Conservation (phyloP, 1,140 invertebrate genomes). For the Danaus melanippus region DNA sequence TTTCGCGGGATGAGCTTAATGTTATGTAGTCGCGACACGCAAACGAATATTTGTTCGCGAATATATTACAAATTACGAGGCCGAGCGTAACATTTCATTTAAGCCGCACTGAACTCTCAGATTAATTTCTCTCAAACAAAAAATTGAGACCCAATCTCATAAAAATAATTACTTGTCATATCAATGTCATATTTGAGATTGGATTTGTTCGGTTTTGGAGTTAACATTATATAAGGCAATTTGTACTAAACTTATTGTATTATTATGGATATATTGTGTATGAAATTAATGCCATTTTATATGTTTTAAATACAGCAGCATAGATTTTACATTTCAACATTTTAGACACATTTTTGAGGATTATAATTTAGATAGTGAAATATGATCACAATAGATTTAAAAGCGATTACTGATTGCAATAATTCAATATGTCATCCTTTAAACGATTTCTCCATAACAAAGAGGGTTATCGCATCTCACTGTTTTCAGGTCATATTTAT, state of each 20-base stretch:
- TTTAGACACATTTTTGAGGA: too few relatives aligned
- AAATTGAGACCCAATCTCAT: constrained; percentile 17
- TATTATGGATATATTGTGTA: too few relatives aligned
- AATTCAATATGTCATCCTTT: constrained; percentile 2
- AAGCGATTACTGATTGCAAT: too few relatives aligned
- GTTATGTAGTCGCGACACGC: constrained; percentile 26
- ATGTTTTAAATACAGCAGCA: too few relatives aligned
- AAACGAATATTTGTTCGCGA: constrained; percentile 14
- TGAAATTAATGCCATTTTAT: too few relatives aligned
- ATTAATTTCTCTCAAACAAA: constrained; percentile 22
- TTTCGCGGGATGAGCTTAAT: constrained; percentile 16
- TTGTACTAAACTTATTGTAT: too few relatives aligned
- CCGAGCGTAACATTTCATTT: constrained; percentile 28
- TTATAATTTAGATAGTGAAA: too few relatives aligned
- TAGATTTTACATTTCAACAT: too few relatives aligned
- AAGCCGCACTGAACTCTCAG: constrained; percentile 5
- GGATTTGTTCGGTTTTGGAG: constrained; percentile 16
- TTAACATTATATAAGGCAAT: constrained; percentile 5
- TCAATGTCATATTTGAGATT: constrained; percentile 22
- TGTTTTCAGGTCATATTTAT: constrained; percentile 22
- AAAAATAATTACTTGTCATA: constrained; percentile 28
- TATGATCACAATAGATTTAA: too few relatives aligned
- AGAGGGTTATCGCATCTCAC: constrained; percentile 9
- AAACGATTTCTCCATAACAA: constrained; percentile 9
- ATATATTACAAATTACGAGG: constrained; percentile 28